Percentiles rank a stretch among this genome's conserved stretches.
These are phyloP conservation scores for Astatoreochromis straeleni DNA, from an alignment of 2,113 vertebrate genomes.

Conservation along the genomic window DNA sequence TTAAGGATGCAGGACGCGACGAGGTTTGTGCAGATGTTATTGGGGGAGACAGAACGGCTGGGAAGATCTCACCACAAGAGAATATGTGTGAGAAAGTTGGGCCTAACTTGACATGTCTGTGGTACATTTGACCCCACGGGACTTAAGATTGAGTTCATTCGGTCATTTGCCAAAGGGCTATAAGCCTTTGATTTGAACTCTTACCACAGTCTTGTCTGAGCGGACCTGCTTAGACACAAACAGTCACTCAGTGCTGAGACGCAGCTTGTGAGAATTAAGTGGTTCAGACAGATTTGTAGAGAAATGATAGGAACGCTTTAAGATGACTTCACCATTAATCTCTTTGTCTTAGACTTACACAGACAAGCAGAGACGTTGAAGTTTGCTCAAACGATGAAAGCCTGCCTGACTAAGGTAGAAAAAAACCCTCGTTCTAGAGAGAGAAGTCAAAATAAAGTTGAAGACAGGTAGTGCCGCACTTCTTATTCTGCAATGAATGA, in stretches of 20 bases:
- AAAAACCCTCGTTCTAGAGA: neutral
- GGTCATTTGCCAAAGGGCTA: neutral
- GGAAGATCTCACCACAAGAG: neutral
- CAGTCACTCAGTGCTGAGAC: neutral
- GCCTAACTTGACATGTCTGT: neutral
- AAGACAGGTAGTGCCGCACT: neutral
- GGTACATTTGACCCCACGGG: neutral
- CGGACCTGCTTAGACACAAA: neutral
- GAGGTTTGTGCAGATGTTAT: neutral
- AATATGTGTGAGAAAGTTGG: neutral
- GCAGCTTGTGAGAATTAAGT: neutral
- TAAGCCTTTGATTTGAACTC: neutral
- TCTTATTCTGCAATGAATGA: neutral
- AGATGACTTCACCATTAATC: neutral
- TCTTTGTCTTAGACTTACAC: neutral
- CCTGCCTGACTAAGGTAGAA: neutral
- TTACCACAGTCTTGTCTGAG: neutral
- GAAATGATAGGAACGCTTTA: neutral
- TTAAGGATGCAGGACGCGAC: neutral
- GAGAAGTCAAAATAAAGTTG: neutral
- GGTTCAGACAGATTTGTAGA: slow-evolving; percentile 1
- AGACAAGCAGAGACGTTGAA: neutral
- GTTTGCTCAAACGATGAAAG: neutral
- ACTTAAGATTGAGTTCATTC: neutral
- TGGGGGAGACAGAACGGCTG: neutral